phyloP scores from a whole-genome alignment of 2,113 vertebrate genomes.

The Gymnarchus niloticus region DNA sequence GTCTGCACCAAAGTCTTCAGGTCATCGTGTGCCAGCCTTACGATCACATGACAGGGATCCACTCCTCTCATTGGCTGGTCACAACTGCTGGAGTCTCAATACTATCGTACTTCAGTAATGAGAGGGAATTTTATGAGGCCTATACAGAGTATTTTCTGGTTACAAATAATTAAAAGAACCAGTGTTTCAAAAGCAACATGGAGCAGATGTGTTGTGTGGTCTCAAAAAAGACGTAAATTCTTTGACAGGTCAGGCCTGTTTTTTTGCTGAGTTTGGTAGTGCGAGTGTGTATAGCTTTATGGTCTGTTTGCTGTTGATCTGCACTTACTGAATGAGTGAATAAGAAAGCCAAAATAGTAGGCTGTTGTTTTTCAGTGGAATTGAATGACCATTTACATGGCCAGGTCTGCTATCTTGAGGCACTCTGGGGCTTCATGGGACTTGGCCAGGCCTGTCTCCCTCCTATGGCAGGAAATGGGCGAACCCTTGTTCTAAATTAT shows the following conservation, averaged over 20 bases:
- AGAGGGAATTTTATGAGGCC: background rate
- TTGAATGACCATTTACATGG: background rate
- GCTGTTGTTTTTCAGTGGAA: background rate
- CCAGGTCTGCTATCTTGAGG: too few species aligned
- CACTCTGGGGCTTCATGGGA: constrained; percentile 45
- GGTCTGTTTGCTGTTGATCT: too few species aligned
- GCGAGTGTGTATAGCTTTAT: background rate
- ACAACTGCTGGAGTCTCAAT: background rate
- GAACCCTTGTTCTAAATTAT: constrained; percentile 75
- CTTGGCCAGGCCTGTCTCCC: constrained; percentile 62
- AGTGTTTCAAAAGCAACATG: background rate
- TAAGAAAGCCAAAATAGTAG: background rate
- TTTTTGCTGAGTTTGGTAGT: background rate
- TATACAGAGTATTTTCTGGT: background rate
- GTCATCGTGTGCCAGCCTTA: background rate
- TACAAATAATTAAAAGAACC: background rate
- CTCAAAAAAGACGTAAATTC: background rate
- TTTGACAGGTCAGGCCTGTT: background rate
- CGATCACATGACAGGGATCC: background rate
- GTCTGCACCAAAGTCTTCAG: background rate
- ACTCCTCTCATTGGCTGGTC: background rate
- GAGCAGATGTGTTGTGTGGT: background rate
- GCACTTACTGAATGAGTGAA: background rate
- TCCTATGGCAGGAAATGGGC: constrained; percentile 85
- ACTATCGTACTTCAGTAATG: background rate